These are phyloP conservation scores for Pseudococcus jackbeardsleyi DNA, from an alignment of 2,888 invertebrate genomes.

Conservation along the genomic window DNA sequence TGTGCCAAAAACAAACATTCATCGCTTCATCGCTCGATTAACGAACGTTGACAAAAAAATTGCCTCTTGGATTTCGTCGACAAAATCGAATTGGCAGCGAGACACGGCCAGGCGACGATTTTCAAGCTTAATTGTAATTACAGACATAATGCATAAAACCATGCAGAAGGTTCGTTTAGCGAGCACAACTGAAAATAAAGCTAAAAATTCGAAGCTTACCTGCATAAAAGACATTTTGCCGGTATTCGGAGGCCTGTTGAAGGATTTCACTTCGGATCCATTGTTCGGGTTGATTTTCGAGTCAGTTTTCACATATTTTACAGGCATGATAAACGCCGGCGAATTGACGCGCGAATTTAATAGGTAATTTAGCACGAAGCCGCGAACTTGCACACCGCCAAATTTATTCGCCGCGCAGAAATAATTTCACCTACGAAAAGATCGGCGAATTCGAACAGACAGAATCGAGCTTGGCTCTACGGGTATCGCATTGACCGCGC, in stretches of 20 bases:
- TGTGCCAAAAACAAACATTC: neutral
- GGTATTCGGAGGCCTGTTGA: neutral
- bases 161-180: neutral
- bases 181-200: neutral
- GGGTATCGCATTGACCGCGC: slow-evolving; percentile 5
- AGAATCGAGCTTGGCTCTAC: neutral
- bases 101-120: no score
- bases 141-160: neutral
- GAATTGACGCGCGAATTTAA: neutral
- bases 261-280: neutral
- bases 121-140: neutral
- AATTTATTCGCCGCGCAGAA: neutral
- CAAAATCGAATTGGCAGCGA: neutral
- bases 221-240: slow-evolving; percentile 28
- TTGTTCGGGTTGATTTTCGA: neutral
- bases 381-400: slow-evolving; percentile 16
- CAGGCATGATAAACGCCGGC: slow-evolving; percentile 26
- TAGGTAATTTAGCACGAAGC: neutral
- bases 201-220: slow-evolving; percentile 15
- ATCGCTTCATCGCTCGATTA: neutral
- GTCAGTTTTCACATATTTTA: slow-evolving; percentile 43
- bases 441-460: neutral
- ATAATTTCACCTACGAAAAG: neutral
- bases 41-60: neutral
- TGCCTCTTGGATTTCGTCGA: neutral